These are phyloP conservation scores for Perognathus longimembris DNA, from an alignment of 2,113 vertebrate genomes.

Conservation along the genomic window DNA sequence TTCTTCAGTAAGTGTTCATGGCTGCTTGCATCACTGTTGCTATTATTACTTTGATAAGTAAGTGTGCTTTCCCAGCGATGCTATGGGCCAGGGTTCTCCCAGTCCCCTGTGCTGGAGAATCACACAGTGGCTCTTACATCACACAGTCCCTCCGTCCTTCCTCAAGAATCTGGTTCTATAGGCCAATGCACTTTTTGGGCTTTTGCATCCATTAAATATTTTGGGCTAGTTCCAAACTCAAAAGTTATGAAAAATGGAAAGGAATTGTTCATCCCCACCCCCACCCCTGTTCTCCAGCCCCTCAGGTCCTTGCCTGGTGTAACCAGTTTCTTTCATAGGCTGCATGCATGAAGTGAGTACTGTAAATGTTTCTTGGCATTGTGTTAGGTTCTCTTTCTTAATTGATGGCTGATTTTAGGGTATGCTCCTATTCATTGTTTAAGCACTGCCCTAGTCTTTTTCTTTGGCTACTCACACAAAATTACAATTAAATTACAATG, in stretches of 20 bases:
- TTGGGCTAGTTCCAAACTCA: not conserved
- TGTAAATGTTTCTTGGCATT: not conserved
- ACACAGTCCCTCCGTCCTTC: not conserved
- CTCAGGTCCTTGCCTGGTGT: too few species aligned
- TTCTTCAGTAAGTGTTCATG: slow-evolving; percentile 47
- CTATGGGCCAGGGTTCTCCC: not conserved
- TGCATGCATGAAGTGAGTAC: not conserved
- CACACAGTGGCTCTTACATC: not conserved
- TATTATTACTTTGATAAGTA: slow-evolving; percentile 55
- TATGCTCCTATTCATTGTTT: not conserved
- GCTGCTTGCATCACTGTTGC: slow-evolving; percentile 45
- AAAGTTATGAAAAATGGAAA: not conserved
- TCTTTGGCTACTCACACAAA: not conserved
- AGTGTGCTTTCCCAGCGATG: not conserved
- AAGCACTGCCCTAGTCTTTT: not conserved
- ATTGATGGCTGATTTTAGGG: too few species aligned
- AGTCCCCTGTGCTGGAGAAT: not conserved
- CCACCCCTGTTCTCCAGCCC: not conserved
- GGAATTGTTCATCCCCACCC: not conserved
- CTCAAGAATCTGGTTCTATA: not conserved
- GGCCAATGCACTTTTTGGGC: not conserved
- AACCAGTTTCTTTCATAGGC: not conserved
- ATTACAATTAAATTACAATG: slow-evolving; percentile 20
- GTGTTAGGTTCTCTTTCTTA: too few species aligned
- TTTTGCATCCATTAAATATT: not conserved